phyloP scores from a whole-genome alignment of 2,797 vertebrate species.

The Coranthus polyacanthus region DNA sequence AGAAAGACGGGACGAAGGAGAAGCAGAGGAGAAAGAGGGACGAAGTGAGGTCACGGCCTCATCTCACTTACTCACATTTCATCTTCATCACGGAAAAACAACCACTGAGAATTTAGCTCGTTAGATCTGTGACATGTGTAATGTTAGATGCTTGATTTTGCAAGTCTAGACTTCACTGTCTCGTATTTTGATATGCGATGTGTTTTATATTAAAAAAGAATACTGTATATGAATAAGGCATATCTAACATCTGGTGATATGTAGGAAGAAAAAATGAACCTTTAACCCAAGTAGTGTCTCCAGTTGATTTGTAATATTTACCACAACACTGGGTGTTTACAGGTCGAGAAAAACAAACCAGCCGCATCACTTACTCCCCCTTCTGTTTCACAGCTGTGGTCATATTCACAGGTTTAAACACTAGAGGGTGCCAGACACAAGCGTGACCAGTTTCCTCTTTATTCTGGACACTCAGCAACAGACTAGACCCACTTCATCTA shows the following conservation, averaged over 20 bases:
- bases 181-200: not conserved
- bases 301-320: too few relatives aligned
- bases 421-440: constrained; percentile 64
- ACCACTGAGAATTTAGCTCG: not conserved
- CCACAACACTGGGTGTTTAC: too few relatives aligned
- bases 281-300: too few relatives aligned
- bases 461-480: not conserved
- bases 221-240: too few relatives aligned
- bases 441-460: not conserved
- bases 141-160: not conserved
- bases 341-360: not conserved
- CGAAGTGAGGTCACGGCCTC: constrained; percentile 18
- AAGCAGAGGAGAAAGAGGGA: constrained; percentile 7
- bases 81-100: not conserved
- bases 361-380: not conserved
- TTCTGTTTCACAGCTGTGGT: not conserved
- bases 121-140: not conserved
- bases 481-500: not conserved
- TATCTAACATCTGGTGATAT: too few relatives aligned
- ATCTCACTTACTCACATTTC: not conserved
- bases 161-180: not conserved
- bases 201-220: not conserved
- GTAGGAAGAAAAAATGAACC: too few relatives aligned
- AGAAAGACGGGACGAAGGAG: not conserved
- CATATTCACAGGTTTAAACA: constrained; percentile 26